Evolutionary conservation across 2,888 invertebrate genomes (phyloP).

Genomic region (Thymelicus lineola): DNA sequence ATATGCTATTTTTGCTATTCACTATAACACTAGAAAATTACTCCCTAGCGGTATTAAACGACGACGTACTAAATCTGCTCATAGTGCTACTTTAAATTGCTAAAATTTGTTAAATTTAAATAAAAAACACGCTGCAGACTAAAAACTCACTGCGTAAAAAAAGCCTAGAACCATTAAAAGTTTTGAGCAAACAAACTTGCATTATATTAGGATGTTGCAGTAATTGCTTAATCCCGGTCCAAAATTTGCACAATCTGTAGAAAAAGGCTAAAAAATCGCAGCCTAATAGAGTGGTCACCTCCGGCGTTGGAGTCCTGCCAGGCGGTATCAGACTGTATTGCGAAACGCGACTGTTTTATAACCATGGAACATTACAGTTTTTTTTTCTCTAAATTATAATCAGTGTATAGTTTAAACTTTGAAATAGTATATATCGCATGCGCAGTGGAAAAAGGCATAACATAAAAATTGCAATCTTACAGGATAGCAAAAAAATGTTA

Average conservation of each 20-base stretch:
- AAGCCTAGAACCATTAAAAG: not conserved
- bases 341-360: slow-evolving; percentile 1
- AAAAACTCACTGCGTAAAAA: not conserved
- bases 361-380: slow-evolving; percentile 1
- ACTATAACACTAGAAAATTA: too few relatives aligned
- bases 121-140: too few relatives aligned
- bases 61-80: too few relatives aligned
- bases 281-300: slow-evolving; percentile 33
- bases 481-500: too few relatives aligned
- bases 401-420: too few relatives aligned
- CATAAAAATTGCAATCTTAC: too few relatives aligned
- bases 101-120: too few relatives aligned
- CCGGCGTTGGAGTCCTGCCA: slow-evolving; percentile 23
- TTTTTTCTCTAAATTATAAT: not conserved
- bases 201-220: slow-evolving; percentile 20
- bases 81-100: too few relatives aligned
- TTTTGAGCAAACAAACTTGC: not conserved
- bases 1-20: too few relatives aligned
- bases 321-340: slow-evolving; percentile 7
- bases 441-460: too few relatives aligned
- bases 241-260: slow-evolving; percentile 17
- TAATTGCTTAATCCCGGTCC: slow-evolving; percentile 34
- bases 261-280: slow-evolving; percentile 23
- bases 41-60: too few relatives aligned
- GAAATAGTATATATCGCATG: too few relatives aligned